A percentile compares a stretch with the other conserved stretches of the same genome.
Evolutionary conservation across 1,140 invertebrate genomes (phyloP).

Genomic region (Leptinotarsa texana): DNA sequence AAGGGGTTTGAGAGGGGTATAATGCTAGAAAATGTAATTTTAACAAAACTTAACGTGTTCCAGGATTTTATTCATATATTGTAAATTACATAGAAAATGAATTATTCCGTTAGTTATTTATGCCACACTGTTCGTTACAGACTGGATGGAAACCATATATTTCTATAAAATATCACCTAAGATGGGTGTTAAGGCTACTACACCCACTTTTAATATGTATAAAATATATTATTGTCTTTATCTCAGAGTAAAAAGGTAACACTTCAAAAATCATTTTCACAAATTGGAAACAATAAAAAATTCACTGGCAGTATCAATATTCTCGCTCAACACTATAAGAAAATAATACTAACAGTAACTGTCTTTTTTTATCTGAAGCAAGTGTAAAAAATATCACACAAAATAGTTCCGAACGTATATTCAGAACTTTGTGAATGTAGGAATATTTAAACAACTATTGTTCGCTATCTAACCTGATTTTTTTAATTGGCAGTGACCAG

Average conservation of each 20-base stretch:
- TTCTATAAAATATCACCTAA: slow-evolving; percentile 3
- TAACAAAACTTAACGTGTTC: too few species aligned
- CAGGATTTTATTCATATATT: too few species aligned
- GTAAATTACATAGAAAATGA: too few species aligned
- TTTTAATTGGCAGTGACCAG: too few species aligned
- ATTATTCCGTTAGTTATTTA: too few species aligned
- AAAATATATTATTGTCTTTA: slow-evolving; percentile 5
- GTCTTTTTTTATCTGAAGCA: neutral
- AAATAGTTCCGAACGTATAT: too few species aligned
- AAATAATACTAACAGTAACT: neutral
- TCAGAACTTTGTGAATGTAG: too few species aligned
- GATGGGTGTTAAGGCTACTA: neutral
- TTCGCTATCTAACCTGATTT: too few species aligned
- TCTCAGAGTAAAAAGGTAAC: slow-evolving; percentile 1
- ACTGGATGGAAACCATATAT: slow-evolving; percentile 8
- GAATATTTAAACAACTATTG: too few species aligned
- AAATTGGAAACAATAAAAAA: neutral
- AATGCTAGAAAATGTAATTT: too few species aligned
- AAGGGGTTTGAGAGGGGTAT: too few species aligned
- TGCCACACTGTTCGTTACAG: neutral
- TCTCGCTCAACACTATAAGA: neutral
- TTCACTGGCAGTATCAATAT: slow-evolving; percentile 1
- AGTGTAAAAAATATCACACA: neutral
- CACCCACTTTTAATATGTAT: neutral
- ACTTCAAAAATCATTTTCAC: slow-evolving; percentile 4